Evolutionary conservation across 1,140 invertebrate species (phyloP), one percentile per base, ranked within the genome.

Genomic region (Cryptotermes secundus): DNA sequence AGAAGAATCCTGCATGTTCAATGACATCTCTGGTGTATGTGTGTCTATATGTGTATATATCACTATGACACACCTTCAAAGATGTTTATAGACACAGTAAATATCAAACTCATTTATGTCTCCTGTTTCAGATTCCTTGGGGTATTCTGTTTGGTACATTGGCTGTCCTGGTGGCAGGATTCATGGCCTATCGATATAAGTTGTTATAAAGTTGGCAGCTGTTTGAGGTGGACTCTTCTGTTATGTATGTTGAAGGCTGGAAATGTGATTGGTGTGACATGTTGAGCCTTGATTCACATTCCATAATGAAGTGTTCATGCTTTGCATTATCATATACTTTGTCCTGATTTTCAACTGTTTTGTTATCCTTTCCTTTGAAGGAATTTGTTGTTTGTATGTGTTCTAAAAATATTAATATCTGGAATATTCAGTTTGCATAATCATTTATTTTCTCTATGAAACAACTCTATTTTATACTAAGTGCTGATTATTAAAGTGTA

Each of bases 71-170:
- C n/a, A n/a, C n/a, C n/a, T 38, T 38, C 12, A 4, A 38, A 12
- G 38, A 38, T 49, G 3, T 49, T 22, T 3, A 49, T 22, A 9
- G 9, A 42, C 38, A 42, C 45, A 49, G 12, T 19, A 3, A 22
- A 19, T 22, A 49, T 19, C 12, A 9, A 49, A 3, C 45, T 49
- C 3, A 3, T 49, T 12, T 49, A 3, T 22, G 45, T 49, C 45
- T 49, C 31, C 59, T 31, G 59, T 82, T 45, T 49, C 81, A 82
- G 81, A 31, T 82, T 12, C 36, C 36, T 7, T 82, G 81, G 81
- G 81, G 42, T 45, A 49, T 82, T 82, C 36, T 82, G 35, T 82
- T 82, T 82, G 81, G 81, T 9, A 82, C 36, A n/a, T 38, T 82
- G 38, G 81, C 81, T 10, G 81, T 45, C 22, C 12, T 82, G 31